Evolutionary conservation across 2,113 vertebrate species (phyloP).

Genomic region (Phodopus roborovskii): DNA sequence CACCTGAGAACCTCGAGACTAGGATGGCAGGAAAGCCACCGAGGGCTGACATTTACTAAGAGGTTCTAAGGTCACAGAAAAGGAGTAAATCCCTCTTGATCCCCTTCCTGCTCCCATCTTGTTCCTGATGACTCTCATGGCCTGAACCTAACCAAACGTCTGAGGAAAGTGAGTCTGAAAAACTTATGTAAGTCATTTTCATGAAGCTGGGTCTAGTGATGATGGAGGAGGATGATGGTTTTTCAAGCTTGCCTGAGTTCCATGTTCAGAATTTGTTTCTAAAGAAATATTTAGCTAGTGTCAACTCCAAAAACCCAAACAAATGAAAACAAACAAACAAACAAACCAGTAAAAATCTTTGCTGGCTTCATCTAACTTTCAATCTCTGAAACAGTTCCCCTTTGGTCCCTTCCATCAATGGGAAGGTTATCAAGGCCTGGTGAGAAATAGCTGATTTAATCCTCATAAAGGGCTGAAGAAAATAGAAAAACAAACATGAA

Average conservation of each 20-base stretch:
- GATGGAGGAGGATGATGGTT: background rate
- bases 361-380: background rate
- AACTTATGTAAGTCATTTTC: background rate
- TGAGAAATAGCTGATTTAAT: background rate
- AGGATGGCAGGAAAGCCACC: background rate
- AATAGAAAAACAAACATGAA: background rate
- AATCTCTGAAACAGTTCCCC: background rate
- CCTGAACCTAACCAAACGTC: background rate
- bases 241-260: no score
- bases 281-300: background rate
- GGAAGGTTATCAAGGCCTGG: background rate
- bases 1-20: background rate
- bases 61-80: background rate
- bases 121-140: background rate
- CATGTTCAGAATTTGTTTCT: background rate
- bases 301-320: background rate
- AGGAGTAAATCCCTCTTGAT: background rate
- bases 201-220: background rate
- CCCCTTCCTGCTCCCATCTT: background rate
- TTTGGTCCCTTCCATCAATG: background rate
- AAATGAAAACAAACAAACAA: no score
- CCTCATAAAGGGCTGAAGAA: background rate
- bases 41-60: background rate
- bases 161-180: background rate
- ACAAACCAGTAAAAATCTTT: background rate